A percentile compares a stretch with the other conserved stretches of the same genome.
These are phyloP conservation scores for Lophotriccus pileatus DNA, from an alignment of 2,797 vertebrate species.

Conservation along the genomic window DNA sequence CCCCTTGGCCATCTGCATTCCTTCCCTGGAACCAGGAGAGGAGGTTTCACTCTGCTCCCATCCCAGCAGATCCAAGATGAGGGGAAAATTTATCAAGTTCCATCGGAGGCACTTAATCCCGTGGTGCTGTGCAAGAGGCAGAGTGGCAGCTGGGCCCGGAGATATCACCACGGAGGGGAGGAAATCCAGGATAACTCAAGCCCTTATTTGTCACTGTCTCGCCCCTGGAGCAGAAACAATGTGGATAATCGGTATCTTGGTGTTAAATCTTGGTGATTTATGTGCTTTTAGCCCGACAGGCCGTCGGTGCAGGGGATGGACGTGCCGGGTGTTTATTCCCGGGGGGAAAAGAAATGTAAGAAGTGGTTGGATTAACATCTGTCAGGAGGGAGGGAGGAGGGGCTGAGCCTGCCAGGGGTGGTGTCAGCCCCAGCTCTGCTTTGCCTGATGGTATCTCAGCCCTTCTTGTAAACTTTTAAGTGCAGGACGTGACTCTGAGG, in stretches of 20 bases:
- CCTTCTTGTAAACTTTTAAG: accelerated
- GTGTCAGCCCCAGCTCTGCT: not conserved
- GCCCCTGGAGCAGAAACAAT: not conserved
- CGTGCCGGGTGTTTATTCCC: conserved; percentile 2
- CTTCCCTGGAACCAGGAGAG: not conserved
- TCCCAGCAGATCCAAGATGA: not conserved
- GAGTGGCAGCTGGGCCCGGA: not conserved
- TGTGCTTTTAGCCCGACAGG: conserved; percentile 18
- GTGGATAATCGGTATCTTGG: not conserved
- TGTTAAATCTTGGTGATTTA: not conserved
- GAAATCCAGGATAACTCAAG: not conserved
- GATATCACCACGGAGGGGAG: not conserved
- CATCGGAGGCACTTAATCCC: conserved; percentile 20
- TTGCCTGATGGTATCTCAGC: not conserved
- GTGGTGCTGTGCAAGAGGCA: not conserved
- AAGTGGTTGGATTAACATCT: conserved; percentile 2
- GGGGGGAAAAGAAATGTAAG: not conserved
- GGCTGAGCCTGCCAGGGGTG: not conserved
- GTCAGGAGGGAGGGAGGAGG: not conserved
- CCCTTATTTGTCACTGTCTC: not conserved
- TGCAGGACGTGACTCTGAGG: not conserved
- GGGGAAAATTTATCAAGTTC: conserved; percentile 26
- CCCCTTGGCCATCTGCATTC: not conserved
- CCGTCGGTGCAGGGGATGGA: not conserved
- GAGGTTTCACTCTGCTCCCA: not conserved